Base-by-base conservation (phyloP, 2,113 vertebrate species). In the Lampris incognitus region DNA sequence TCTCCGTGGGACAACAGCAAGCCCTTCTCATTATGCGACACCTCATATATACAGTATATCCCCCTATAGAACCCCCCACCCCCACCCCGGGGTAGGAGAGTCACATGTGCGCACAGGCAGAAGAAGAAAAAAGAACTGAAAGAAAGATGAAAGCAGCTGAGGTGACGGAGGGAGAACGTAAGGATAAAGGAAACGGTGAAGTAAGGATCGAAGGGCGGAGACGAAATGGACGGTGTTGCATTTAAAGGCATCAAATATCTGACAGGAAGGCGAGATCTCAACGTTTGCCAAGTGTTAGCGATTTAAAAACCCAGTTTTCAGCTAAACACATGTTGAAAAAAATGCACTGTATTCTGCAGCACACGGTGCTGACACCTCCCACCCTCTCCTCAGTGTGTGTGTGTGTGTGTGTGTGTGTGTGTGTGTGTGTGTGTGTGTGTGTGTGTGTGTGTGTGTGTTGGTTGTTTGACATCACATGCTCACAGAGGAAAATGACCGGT, bases 71-170 rank as follows among this genome's bases (percentile, higher is more conserved):
- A 24, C 24, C 57, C 38, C 57, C 52, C 38, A 9, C 9, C 66
- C 68, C 80, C 48, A 71, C 87, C 66, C 40, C 58, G 76, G 82
- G 82, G 60, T 56, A 64, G 56, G 36, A 54, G 58, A 61, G 74
- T 66, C 70, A 77, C 82, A 84, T 59, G 68, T 37, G 7, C 42
- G 69, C 54, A 46, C 63, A 50, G 11, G 4, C 10, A 46, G 44
- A 7, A 54, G 36, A 11, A n/a, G 36, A 59, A 10, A 41, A 68
- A 71, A 48, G 46, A 42, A 79, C 76, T 77, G 59, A 78, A 57
- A 85, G 56, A 72, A 70, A 69, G 74, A 83, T 85, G 66, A 81
- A 68, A 81, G 66, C 50, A 68, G 64, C 83, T 74, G 71, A 72
- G 42, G 74, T 41, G 44, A 65, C 65, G 6, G 52, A 65, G 6